Percentiles rank a stretch among this genome's conserved stretches.
Conservation (phyloP, 1,140 invertebrate genomes). For the Hyles euphorbiae region DNA sequence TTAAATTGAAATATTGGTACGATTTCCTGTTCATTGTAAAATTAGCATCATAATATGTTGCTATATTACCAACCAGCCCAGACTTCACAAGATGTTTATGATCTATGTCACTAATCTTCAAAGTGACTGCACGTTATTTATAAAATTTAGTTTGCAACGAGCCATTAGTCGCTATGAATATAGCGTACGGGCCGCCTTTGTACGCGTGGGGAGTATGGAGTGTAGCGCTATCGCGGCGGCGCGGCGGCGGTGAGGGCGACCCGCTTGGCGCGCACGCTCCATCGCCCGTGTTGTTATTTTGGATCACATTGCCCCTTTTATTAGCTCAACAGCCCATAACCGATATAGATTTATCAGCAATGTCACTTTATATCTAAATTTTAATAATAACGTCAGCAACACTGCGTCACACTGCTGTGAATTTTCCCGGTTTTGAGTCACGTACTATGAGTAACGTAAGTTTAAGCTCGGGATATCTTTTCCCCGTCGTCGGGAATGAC, state of each 20-base stretch:
- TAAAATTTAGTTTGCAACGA: constrained; percentile 44
- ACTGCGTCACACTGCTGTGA: too few relatives aligned
- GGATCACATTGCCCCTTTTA: constrained; percentile 21
- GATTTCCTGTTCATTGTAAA: too few relatives aligned
- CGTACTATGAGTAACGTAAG: too few relatives aligned
- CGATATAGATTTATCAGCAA: constrained; percentile 19
- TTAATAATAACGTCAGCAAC: background rate
- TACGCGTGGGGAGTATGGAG: constrained; percentile 7
- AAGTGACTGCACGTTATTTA: constrained; percentile 29
- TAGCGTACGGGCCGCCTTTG: constrained; percentile 13
- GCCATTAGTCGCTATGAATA: constrained; percentile 27
- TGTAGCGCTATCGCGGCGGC: constrained; percentile 15
- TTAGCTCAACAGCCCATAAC: constrained; percentile 20
- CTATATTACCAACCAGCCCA: too few relatives aligned
- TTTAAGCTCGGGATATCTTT: too few relatives aligned
- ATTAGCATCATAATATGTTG: too few relatives aligned
- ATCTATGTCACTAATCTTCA: constrained; percentile 24
- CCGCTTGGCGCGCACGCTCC: constrained; percentile 23
- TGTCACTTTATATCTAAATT: constrained; percentile 14
- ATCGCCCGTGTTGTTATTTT: constrained; percentile 31
- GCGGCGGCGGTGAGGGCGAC: constrained; percentile 1
- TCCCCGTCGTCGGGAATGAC: too few relatives aligned
- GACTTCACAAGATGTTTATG: too few relatives aligned
- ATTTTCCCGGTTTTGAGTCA: too few relatives aligned
- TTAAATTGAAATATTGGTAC: too few relatives aligned